A percentile compares a stretch with the other conserved stretches of the same genome.
phyloP scores from a whole-genome alignment of 1,140 invertebrate species.

The Onthophagus taurus region DNA sequence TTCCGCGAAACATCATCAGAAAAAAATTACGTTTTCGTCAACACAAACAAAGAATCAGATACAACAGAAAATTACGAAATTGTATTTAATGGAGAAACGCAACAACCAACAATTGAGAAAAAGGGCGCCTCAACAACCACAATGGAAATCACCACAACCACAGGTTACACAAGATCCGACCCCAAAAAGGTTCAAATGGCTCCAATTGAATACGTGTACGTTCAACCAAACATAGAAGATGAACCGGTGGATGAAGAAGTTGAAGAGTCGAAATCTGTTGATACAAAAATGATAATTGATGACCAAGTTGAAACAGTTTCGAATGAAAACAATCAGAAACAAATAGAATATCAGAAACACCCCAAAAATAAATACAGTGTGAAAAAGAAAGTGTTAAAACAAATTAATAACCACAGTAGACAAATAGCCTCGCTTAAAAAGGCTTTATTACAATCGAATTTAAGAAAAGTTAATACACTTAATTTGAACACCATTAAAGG shows the following conservation, averaged over 20 bases:
- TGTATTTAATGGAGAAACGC: constrained; percentile 5
- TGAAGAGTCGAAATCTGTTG: too few relatives aligned
- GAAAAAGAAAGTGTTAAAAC: constrained; percentile 23
- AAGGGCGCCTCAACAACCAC: background rate
- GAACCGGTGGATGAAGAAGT: too few relatives aligned
- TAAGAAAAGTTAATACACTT: constrained; percentile 17
- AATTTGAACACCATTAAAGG: constrained; percentile 22
- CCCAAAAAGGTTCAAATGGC: background rate
- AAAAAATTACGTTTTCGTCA: constrained; percentile 1
- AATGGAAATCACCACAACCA: background rate
- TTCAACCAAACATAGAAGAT: too few relatives aligned
- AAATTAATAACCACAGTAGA: constrained; percentile 29
- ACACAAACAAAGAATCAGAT: background rate
- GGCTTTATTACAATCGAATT: constrained; percentile 23
- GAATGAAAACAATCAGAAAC: too few relatives aligned
- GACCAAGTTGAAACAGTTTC: too few relatives aligned
- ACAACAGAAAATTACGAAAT: constrained; percentile 1
- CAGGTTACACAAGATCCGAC: background rate
- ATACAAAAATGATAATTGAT: too few relatives aligned
- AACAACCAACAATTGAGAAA: background rate
- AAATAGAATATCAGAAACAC: too few relatives aligned
- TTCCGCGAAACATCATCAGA: background rate
- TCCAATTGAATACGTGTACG: too few relatives aligned
- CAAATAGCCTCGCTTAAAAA: constrained; percentile 30
- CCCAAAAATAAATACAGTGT: constrained; percentile 10